These are phyloP conservation scores for Ursus arctos DNA, from an alignment of 2,113 vertebrate genomes.

Conservation along the genomic window DNA sequence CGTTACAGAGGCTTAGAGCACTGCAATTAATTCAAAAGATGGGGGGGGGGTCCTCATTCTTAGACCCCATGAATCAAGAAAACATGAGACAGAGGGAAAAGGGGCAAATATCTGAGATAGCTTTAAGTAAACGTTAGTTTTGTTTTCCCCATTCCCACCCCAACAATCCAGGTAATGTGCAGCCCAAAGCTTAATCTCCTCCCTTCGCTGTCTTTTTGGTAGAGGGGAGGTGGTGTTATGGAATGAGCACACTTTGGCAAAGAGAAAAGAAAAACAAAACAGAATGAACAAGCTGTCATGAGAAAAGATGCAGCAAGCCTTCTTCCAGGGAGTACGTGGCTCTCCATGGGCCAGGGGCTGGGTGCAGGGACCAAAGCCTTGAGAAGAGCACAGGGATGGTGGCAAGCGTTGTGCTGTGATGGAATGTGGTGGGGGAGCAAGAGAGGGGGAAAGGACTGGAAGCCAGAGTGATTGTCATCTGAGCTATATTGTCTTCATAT, in stretches of 20 bases:
- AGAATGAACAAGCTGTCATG: not conserved
- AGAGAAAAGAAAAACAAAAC: not conserved
- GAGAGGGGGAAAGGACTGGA: not conserved
- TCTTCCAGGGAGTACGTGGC: not conserved
- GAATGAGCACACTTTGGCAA: not conserved
- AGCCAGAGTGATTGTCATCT: not conserved
- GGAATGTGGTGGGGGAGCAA: too few relatives aligned
- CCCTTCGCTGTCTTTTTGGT: not conserved
- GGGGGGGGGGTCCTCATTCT: not conserved
- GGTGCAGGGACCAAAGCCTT: not conserved
- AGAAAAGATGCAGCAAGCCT: not conserved
- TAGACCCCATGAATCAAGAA: slow-evolving; percentile 12
- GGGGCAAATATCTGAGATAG: not conserved
- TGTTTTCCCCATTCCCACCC: not conserved
- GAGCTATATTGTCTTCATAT: not conserved
- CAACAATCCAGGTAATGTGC: not conserved
- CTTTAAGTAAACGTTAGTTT: not conserved
- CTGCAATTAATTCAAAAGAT: not conserved
- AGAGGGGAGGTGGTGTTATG: not conserved
- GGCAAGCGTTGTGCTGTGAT: not conserved
- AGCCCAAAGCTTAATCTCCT: not conserved
- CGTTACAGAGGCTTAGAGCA: not conserved
- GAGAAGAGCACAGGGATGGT: too few relatives aligned
- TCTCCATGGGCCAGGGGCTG: not conserved
- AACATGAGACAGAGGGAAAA: not conserved